phyloP scores from a whole-genome alignment of 2,113 vertebrate genomes.

The Pelecanoides urinatrix region DNA sequence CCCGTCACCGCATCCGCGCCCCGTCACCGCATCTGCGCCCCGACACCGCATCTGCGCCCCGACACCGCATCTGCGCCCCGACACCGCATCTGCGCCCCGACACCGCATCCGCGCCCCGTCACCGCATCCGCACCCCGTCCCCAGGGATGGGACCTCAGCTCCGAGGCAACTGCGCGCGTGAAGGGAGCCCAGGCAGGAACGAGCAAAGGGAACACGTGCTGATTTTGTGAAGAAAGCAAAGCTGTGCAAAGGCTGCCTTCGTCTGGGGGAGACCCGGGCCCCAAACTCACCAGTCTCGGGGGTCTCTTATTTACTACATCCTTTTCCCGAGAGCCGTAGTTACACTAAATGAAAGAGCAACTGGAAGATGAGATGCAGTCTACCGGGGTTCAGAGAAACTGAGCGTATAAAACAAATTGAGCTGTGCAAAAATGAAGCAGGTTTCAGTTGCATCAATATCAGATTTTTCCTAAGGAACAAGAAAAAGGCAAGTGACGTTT shows the following conservation, averaged over 20 bases:
- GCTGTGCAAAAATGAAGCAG: accelerated
- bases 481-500: background rate
- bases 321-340: accelerated
- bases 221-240: background rate
- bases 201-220: background rate
- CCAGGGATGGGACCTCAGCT: accelerated
- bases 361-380: background rate
- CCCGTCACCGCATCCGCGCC: background rate
- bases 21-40: too few species aligned
- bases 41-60: too few species aligned
- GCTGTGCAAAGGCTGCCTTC: background rate
- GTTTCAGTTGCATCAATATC: accelerated
- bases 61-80: too few species aligned
- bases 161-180: accelerated
- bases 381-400: accelerated
- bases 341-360: background rate
- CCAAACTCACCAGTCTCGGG: background rate
- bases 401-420: background rate
- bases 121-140: background rate
- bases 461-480: background rate
- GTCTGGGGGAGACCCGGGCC: background rate
- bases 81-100: background rate
- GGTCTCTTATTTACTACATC: background rate
- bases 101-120: background rate
- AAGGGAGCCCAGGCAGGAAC: background rate